Conservation (phyloP, 2,888 invertebrate genomes). For the Tipula unca region DNA sequence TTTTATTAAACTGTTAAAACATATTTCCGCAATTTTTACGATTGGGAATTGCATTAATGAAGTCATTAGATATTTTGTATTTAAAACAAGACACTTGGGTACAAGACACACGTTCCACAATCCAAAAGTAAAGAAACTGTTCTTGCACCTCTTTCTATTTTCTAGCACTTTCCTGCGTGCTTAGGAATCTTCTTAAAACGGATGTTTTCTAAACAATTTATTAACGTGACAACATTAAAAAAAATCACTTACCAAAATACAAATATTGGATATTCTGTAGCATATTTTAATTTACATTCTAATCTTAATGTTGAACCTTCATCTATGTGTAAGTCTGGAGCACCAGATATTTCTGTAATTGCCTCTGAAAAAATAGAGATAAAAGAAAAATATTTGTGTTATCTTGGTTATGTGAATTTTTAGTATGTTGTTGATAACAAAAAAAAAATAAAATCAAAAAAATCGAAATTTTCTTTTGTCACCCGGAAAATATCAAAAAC, state of each 20-base stretch:
- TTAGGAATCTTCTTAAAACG: no score
- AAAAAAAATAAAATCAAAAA: background rate
- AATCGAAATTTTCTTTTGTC: background rate
- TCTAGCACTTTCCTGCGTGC: no score
- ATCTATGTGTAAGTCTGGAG: slow-evolving; percentile 41
- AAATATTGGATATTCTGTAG: slow-evolving; percentile 41
- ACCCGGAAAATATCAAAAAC: background rate
- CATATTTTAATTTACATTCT: slow-evolving; percentile 41
- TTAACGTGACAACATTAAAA: background rate
- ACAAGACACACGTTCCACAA: no score
- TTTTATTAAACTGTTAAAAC: no score
- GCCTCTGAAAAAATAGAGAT: slow-evolving; percentile 33
- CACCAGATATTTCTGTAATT: slow-evolving; percentile 40
- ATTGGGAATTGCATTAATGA: no score
- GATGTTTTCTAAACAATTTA: background rate
- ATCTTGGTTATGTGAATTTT: background rate
- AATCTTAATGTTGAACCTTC: slow-evolving; percentile 40
- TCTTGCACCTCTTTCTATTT: no score
- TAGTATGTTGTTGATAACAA: slow-evolving; percentile 15
- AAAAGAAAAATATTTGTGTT: background rate
- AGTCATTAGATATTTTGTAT: no score
- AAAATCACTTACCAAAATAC: slow-evolving; percentile 39
- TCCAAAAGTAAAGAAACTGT: no score
- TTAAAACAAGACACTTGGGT: no score
- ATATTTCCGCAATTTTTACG: no score